Evolutionary conservation across 1,140 invertebrate species (phyloP).

Genomic region (Drosophila ogumai): DNA sequence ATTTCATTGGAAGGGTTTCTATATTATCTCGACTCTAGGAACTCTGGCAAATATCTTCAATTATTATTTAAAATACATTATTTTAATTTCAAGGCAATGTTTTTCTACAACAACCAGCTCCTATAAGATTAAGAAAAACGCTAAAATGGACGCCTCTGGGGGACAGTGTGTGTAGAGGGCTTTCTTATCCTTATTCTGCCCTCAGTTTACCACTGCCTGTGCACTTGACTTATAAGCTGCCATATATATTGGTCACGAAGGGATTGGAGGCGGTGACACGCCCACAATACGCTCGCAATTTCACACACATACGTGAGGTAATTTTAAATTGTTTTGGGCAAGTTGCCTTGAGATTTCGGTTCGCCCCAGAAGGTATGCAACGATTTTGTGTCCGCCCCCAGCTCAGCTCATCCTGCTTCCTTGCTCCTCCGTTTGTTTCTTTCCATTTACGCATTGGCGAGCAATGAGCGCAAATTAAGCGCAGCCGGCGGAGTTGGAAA

Average conservation of each 20-base stretch:
- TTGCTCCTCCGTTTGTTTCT: constrained; percentile 58
- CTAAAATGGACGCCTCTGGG: not conserved
- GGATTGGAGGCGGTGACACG: constrained; percentile 42
- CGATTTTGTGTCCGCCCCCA: constrained; percentile 31
- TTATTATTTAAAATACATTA: no score
- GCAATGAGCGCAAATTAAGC: constrained; percentile 77
- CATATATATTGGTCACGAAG: constrained; percentile 63
- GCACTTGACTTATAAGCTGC: constrained; percentile 81
- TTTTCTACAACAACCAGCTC: not conserved
- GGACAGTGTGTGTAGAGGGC: constrained; percentile 15
- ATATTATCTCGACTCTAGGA: not conserved
- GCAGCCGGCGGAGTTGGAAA: constrained; percentile 56
- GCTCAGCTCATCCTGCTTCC: constrained; percentile 2
- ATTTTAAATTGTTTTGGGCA: constrained; percentile 79
- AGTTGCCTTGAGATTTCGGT: constrained; percentile 54
- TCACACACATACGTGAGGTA: constrained; percentile 80
- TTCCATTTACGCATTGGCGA: constrained; percentile 65
- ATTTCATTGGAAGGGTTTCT: not conserved
- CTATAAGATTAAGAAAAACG: not conserved
- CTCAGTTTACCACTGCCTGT: constrained; percentile 57
- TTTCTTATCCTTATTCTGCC: constrained; percentile 46
- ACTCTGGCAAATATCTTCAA: no score
- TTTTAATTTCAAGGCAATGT: no score
- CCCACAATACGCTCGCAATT: constrained; percentile 79
- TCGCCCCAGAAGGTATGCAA: constrained; percentile 56